A percentile compares a stretch with the other conserved stretches of the same genome.
Conservation (phyloP, 2,888 invertebrate genomes). For the Antheraea assamensis region DNA sequence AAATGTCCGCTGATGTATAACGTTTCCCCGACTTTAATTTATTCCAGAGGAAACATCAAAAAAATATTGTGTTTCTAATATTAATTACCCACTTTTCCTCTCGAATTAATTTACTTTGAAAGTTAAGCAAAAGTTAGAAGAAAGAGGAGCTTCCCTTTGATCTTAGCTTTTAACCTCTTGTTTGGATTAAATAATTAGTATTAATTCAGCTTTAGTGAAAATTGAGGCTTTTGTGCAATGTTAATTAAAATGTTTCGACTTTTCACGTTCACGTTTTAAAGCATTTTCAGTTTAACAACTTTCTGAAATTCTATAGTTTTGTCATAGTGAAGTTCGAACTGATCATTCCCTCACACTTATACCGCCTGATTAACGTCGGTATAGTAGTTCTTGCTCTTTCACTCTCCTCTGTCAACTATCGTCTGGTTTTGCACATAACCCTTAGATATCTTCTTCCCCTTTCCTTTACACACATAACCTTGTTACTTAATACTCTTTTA, state of each 20-base stretch:
- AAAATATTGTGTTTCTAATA: conserved; percentile 35
- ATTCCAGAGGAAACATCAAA: conserved; percentile 17
- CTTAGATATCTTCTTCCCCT: too few relatives aligned
- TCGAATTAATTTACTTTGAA: conserved; percentile 50
- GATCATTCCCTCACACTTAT: too few relatives aligned
- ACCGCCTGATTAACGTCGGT: too few relatives aligned
- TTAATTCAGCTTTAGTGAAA: conserved; percentile 47
- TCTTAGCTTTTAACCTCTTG: conserved; percentile 47
- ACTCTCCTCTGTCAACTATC: too few relatives aligned
- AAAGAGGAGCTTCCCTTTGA: conserved; percentile 51
- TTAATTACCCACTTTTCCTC: conserved; percentile 45
- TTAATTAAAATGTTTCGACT: conserved; percentile 46
- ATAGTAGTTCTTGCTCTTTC: too few relatives aligned
- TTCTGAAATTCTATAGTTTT: too few relatives aligned
- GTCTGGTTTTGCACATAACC: too few relatives aligned
- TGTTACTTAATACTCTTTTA: too few relatives aligned
- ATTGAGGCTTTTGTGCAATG: conserved; percentile 35
- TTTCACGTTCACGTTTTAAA: conserved; percentile 17
- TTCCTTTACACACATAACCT: too few relatives aligned
- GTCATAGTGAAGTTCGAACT: too few relatives aligned
- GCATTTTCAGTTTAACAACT: background rate
- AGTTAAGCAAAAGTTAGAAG: conserved; percentile 46
- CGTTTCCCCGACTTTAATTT: background rate
- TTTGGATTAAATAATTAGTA: conserved; percentile 55
- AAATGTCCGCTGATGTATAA: background rate